Percentiles rank a stretch among this genome's conserved stretches.
phyloP scores from a whole-genome alignment of 1,140 invertebrate species.

The Trigoniulus corallinus region DNA sequence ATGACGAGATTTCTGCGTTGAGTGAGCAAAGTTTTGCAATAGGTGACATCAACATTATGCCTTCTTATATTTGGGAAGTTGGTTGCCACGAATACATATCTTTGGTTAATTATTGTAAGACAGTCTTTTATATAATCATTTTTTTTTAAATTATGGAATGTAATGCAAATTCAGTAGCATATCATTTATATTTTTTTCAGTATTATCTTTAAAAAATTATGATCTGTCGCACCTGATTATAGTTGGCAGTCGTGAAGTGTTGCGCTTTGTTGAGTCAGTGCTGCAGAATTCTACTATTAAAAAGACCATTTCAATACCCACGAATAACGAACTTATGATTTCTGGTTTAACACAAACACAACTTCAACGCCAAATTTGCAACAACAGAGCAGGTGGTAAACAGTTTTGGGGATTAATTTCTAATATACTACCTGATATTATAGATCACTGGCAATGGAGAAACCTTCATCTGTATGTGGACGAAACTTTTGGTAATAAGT shows the following conservation, averaged over 20 bases:
- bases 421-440: not conserved
- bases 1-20: too few species aligned
- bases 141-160: too few species aligned
- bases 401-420: not conserved
- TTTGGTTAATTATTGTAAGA: too few species aligned
- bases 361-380: not conserved
- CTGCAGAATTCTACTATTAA: not conserved
- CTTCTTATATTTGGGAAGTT: too few species aligned
- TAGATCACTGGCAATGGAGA: slow-evolving; percentile 1
- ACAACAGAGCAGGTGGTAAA: not conserved
- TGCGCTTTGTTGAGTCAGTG: not conserved
- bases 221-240: too few species aligned
- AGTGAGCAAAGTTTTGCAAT: too few species aligned
- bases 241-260: not conserved
- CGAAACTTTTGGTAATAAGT: not conserved
- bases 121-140: too few species aligned
- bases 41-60: too few species aligned
- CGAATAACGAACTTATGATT: not conserved
- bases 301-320: not conserved
- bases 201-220: too few species aligned
- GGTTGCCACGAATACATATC: too few species aligned
- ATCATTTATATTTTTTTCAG: too few species aligned
- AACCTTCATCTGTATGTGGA: slow-evolving; percentile 1
- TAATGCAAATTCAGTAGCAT: too few species aligned
- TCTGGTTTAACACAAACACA: not conserved